phyloP scores from a whole-genome alignment of 2,113 vertebrate genomes.

The Pituophis catenifer region DNA sequence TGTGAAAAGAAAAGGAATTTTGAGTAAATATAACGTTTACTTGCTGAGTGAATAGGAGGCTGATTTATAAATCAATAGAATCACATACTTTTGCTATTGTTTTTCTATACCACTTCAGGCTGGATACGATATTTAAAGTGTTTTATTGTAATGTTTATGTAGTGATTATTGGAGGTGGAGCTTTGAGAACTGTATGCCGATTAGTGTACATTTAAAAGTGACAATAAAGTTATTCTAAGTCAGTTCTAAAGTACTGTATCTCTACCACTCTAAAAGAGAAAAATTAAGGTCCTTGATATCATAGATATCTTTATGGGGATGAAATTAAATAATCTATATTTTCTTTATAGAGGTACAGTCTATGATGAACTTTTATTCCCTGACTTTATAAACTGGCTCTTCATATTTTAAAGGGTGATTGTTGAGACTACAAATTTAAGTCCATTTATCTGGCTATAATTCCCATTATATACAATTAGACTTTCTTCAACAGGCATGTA shows the following conservation, averaged over 20 bases:
- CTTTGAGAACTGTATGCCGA: too few relatives aligned
- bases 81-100: neutral
- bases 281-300: neutral
- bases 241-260: neutral
- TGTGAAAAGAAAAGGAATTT: neutral
- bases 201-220: too few relatives aligned
- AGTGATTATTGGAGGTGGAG: too few relatives aligned
- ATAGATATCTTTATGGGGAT: neutral
- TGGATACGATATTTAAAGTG: neutral
- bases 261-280: too few relatives aligned
- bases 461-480: neutral
- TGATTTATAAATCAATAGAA: neutral
- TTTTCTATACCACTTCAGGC: neutral
- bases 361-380: neutral
- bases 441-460: neutral
- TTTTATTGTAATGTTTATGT: too few relatives aligned
- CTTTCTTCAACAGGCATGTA: neutral
- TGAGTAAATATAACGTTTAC: neutral
- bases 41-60: neutral
- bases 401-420: neutral
- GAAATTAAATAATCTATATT: neutral
- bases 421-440: neutral
- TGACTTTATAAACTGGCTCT: neutral
- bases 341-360: neutral
- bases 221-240: too few relatives aligned